phyloP scores from a whole-genome alignment of 2,888 invertebrate genomes.

The Suillia variegata region DNA sequence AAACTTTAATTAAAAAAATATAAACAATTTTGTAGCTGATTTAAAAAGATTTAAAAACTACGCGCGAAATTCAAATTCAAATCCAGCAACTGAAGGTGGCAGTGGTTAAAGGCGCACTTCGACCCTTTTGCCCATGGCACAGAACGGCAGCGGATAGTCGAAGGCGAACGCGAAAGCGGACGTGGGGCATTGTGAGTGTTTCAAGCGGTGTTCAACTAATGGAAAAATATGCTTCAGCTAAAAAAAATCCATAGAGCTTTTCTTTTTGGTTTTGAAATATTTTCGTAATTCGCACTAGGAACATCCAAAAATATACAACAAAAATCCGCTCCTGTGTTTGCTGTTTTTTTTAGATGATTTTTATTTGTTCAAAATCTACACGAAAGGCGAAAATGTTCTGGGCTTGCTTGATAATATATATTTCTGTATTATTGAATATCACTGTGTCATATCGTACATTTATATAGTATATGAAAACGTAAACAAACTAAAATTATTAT shows the following conservation, averaged over 20 bases:
- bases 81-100: background rate
- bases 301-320: background rate
- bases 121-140: too few relatives aligned
- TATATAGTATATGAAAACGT: constrained; percentile 35
- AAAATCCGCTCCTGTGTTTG: background rate
- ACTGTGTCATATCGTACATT: constrained; percentile 63
- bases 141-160: too few relatives aligned
- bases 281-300: background rate
- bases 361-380: background rate
- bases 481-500: constrained; percentile 29
- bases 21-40: too few relatives aligned
- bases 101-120: too few relatives aligned
- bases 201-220: too few relatives aligned
- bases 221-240: too few relatives aligned
- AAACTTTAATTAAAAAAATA: too few relatives aligned
- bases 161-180: too few relatives aligned
- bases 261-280: too few relatives aligned
- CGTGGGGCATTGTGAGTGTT: background rate
- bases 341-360: background rate
- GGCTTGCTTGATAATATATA: constrained; percentile 48
- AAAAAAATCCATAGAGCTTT: too few relatives aligned
- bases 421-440: constrained; percentile 39
- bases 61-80: background rate
- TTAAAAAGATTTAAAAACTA: background rate
- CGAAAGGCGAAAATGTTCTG: constrained; percentile 52